Percentiles rank a stretch among this genome's conserved stretches.
These are phyloP conservation scores for Sarcophaga caerulescens DNA, from an alignment of 2,888 invertebrate genomes.

Conservation along the genomic window DNA sequence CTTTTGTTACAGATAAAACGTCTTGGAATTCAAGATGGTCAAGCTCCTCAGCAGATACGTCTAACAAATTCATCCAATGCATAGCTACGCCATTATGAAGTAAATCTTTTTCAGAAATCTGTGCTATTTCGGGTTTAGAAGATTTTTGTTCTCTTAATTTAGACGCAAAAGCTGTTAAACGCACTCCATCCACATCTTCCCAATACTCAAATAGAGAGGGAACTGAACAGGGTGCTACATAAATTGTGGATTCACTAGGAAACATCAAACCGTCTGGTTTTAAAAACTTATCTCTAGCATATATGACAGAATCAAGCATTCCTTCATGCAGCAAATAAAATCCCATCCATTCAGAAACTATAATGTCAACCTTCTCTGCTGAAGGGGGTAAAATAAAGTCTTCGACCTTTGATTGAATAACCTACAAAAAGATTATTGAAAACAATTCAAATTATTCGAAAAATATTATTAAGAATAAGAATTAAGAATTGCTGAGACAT, in stretches of 20 bases:
- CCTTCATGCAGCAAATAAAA: slow-evolving; percentile 97
- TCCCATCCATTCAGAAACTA: slow-evolving; percentile 99
- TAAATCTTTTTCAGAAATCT: slow-evolving; percentile 83
- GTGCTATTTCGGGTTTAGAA: slow-evolving; percentile 85
- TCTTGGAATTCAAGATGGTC: slow-evolving; percentile 84
- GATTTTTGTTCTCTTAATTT: slow-evolving; percentile 85
- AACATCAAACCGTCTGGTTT: slow-evolving; percentile 88
- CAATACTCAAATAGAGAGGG: slow-evolving; percentile 88
- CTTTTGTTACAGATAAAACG: slow-evolving; percentile 82
- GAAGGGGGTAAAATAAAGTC: slow-evolving; percentile 85
- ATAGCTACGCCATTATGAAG: slow-evolving; percentile 85
- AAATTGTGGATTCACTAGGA: slow-evolving; percentile 85
- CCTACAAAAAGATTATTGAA: slow-evolving; percentile 69
- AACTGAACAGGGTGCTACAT: slow-evolving; percentile 81
- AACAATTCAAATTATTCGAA: background rate
- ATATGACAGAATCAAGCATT: slow-evolving; percentile 95
- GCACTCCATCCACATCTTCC: slow-evolving; percentile 90
- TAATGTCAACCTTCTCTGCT: slow-evolving; percentile 89
- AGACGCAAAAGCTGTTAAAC: slow-evolving; percentile 86
- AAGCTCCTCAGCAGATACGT: slow-evolving; percentile 84
- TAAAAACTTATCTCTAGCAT: slow-evolving; percentile 90
- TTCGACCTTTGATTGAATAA: slow-evolving; percentile 80
- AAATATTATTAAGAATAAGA: background rate
- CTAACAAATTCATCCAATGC: slow-evolving; percentile 86
- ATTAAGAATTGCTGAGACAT: no score